Percentiles rank a stretch among this genome's conserved stretches.
Evolutionary conservation across 2,113 vertebrate species (phyloP).

Genomic region (Bos javanicus): DNA sequence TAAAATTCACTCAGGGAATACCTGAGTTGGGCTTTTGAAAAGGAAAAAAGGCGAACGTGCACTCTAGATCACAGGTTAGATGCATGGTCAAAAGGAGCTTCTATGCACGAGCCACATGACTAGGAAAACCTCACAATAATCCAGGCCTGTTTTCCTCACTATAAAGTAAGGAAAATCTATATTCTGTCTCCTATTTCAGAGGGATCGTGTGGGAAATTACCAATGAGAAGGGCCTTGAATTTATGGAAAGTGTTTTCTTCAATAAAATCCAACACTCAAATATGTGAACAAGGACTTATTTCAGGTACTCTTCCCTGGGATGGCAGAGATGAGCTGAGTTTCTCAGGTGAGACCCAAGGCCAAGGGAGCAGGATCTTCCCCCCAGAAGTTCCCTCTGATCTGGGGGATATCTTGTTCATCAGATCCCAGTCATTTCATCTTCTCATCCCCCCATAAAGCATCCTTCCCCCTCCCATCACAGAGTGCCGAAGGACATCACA

Average conservation of each 20-base stretch:
- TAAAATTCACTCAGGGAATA: neutral
- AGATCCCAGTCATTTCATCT: neutral
- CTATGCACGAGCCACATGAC: neutral
- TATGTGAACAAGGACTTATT: neutral
- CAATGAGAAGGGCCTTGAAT: neutral
- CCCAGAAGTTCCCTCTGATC: too few relatives aligned
- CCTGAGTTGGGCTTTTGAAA: neutral
- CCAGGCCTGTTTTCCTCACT: neutral
- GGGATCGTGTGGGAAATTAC: neutral
- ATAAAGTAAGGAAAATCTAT: neutral
- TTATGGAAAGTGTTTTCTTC: slow-evolving; percentile 13
- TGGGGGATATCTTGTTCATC: neutral
- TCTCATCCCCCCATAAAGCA: neutral
- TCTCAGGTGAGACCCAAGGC: neutral
- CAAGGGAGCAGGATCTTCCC: neutral
- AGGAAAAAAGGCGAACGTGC: neutral
- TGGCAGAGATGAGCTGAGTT: neutral
- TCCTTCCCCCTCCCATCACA: neutral
- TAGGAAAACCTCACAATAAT: neutral
- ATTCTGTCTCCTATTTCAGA: neutral
- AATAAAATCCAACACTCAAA: neutral
- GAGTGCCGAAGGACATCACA: neutral
- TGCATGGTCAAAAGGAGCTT: neutral
- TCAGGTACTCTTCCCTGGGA: neutral
- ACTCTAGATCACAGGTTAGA: neutral